These are phyloP conservation scores for Cottoperca gobio DNA, from an alignment of 2,797 vertebrate species.

Conservation along the genomic window DNA sequence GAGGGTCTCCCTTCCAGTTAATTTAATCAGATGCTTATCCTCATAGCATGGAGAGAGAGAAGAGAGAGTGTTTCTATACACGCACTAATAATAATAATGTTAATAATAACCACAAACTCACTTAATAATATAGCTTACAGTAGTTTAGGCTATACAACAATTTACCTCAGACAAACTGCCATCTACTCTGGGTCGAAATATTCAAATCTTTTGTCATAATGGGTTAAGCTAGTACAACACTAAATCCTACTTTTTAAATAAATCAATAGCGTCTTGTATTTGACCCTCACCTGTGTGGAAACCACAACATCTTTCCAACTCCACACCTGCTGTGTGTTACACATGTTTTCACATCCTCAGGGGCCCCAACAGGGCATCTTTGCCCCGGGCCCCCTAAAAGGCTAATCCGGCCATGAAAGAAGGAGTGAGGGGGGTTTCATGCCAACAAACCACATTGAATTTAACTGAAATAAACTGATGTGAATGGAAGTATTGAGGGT, in stretches of 20 bases:
- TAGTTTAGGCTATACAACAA: too few species aligned
- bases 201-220: neutral
- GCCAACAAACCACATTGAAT: conserved; percentile 33
- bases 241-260: neutral
- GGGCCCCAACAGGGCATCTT: neutral
- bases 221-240: neutral
- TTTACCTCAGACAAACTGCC: too few species aligned
- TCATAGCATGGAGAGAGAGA: neutral
- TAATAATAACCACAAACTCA: too few species aligned
- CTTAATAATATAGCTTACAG: too few species aligned
- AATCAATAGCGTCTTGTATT: neutral
- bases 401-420: conserved; percentile 5
- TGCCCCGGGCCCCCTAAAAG: neutral
- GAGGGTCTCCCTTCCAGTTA: conserved; percentile 61
- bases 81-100: conserved; percentile 32
- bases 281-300: neutral
- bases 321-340: neutral
- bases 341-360: neutral
- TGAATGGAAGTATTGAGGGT: conserved; percentile 32
- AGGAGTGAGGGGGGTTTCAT: neutral
- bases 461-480: conserved; percentile 17
- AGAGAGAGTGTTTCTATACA: conserved; percentile 20
- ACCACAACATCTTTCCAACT: neutral
- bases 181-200: too few species aligned
- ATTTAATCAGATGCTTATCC: conserved; percentile 66